These are phyloP conservation scores for Contarinia nasturtii DNA, from an alignment of 1,140 invertebrate species.

Conservation along the genomic window DNA sequence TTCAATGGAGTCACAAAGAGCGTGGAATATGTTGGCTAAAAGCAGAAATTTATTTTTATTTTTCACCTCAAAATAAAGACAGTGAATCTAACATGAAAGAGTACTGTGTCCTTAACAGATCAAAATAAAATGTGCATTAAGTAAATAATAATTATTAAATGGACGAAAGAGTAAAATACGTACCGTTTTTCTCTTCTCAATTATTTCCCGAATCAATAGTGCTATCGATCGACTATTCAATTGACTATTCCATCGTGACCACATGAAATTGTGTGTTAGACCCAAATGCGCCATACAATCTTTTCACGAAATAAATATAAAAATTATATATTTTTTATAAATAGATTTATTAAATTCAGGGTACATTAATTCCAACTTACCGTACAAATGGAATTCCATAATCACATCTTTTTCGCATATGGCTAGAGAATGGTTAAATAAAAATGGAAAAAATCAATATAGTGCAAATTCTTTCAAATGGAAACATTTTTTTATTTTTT, in stretches of 20 bases:
- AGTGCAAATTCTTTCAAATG: not conserved
- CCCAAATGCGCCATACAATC: constrained; percentile 62
- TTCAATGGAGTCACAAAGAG: constrained; percentile 40
- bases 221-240: constrained; percentile 46
- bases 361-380: no score
- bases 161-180: no score
- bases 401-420: constrained; percentile 50
- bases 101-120: not conserved
- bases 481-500: not conserved
- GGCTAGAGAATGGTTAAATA: constrained; percentile 23
- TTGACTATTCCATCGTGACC: constrained; percentile 70
- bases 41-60: constrained; percentile 18
- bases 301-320: no score
- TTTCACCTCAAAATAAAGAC: not conserved
- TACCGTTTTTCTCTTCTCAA: constrained; percentile 36
- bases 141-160: no score
- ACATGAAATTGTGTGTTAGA: constrained; percentile 61
- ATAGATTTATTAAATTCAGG: no score
- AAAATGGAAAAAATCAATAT: not conserved
- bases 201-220: constrained; percentile 48
- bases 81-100: not conserved
- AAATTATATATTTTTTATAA: no score
- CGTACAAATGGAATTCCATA: constrained; percentile 59
- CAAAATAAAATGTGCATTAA: no score
- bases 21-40: constrained; percentile 31